Evolutionary conservation across 1,140 invertebrate species (phyloP).

Genomic region (fruit fly (Drosophila melanogaster)): Release_6_plus_ISO1_MT NT_033779.5:17058001-17058500

Average conservation of each 20-base stretch:
- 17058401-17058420: too few relatives aligned
- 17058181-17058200: constrained; percentile 61
- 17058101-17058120: constrained; percentile 11
- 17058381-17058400: too few relatives aligned
- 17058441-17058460: too few relatives aligned
- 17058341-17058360: not conserved
- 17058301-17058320: not conserved
- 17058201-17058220: constrained; percentile 67
- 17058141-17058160: constrained; percentile 73
- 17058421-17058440: too few relatives aligned
- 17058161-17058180: not conserved
- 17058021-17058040: constrained; percentile 36
- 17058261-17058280: constrained; percentile 79
- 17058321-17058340: not conserved
- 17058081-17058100: constrained; percentile 26
- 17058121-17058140: not conserved
- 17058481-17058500: too few relatives aligned
- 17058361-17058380: too few relatives aligned
- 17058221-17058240: constrained; percentile 71
- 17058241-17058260: constrained; percentile 75
- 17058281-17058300: constrained; percentile 46
- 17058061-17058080: constrained; percentile 20
- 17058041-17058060: constrained; percentile 5
- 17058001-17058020: constrained; percentile 82
- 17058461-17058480: too few relatives aligned